Evolutionary conservation across 2,113 vertebrate species (phyloP).

Genomic region (Nycticorax nycticorax): DNA sequence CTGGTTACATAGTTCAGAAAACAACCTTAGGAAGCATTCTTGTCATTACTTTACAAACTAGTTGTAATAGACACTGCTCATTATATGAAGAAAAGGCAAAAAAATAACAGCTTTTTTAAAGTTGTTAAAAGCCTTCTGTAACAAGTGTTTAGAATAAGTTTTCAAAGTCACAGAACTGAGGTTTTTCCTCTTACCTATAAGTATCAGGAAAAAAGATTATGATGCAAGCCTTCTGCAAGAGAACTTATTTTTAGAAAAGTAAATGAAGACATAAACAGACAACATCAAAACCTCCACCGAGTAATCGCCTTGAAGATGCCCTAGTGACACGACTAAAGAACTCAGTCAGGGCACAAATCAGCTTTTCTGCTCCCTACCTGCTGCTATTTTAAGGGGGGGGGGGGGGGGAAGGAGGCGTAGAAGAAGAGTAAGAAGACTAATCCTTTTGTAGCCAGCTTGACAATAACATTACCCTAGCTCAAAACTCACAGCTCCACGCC

Average conservation of each 20-base stretch:
- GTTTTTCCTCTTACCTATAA: not conserved
- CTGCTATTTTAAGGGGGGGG: conserved; percentile 2
- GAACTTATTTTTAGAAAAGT: not conserved
- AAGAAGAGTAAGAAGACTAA: not conserved
- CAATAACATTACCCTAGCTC: not conserved
- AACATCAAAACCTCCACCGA: not conserved
- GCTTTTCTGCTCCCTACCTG: conserved; percentile 32
- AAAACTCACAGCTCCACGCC: not conserved
- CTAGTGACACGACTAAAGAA: conserved; percentile 14
- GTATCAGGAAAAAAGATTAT: not conserved
- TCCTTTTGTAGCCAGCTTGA: not conserved
- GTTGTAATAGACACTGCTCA: not conserved
- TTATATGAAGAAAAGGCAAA: not conserved
- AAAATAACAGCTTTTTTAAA: fast-evolving
- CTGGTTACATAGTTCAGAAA: not conserved
- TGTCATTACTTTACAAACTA: not conserved
- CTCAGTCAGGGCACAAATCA: conserved; percentile 47
- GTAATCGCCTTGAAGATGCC: conserved; percentile 41
- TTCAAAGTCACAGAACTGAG: not conserved
- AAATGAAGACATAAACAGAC: not conserved
- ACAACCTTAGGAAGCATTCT: not conserved
- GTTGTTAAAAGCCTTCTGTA: not conserved
- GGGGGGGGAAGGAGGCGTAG: too few species aligned
- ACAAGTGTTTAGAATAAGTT: not conserved
- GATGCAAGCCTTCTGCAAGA: not conserved